Evolutionary conservation across 2,797 vertebrate species (phyloP).

Genomic region (Tadarida brasiliensis): DNA sequence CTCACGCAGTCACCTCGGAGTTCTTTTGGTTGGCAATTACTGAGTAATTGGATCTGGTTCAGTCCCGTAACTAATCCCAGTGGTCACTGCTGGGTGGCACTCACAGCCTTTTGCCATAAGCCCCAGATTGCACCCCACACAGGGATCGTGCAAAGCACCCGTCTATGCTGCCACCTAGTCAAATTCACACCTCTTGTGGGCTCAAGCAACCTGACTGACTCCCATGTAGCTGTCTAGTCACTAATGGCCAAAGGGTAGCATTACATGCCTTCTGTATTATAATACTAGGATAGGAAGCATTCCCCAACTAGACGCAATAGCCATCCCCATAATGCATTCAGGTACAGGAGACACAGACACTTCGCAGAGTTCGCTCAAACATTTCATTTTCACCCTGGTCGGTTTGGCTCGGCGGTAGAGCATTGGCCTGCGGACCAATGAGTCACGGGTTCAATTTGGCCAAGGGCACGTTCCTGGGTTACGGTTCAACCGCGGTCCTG

Average conservation of each 20-base stretch:
- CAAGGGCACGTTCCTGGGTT: too few relatives aligned
- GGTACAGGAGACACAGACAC: background rate
- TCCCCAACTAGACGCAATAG: background rate
- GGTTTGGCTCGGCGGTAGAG: too few relatives aligned
- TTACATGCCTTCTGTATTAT: background rate
- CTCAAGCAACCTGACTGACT: background rate
- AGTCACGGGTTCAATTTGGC: too few relatives aligned
- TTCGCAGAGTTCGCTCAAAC: background rate
- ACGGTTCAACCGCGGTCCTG: too few relatives aligned
- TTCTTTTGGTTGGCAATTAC: background rate
- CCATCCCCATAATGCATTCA: background rate
- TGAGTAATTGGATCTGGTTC: background rate
- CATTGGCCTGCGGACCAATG: too few relatives aligned
- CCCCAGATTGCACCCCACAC: too few relatives aligned
- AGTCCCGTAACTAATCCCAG: background rate
- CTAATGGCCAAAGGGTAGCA: too few relatives aligned
- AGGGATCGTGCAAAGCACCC: background rate
- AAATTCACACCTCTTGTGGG: background rate
- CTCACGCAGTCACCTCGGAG: background rate
- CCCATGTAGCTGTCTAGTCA: too few relatives aligned
- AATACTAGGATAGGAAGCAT: background rate
- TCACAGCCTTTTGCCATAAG: background rate
- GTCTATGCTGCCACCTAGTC: too few relatives aligned
- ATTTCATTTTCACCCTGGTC: too few relatives aligned
- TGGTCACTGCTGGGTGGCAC: too few relatives aligned